Percentiles rank a stretch among this genome's conserved stretches.
phyloP scores from a whole-genome alignment of 1,140 invertebrate species.

The Cotesia vestalis region DNA sequence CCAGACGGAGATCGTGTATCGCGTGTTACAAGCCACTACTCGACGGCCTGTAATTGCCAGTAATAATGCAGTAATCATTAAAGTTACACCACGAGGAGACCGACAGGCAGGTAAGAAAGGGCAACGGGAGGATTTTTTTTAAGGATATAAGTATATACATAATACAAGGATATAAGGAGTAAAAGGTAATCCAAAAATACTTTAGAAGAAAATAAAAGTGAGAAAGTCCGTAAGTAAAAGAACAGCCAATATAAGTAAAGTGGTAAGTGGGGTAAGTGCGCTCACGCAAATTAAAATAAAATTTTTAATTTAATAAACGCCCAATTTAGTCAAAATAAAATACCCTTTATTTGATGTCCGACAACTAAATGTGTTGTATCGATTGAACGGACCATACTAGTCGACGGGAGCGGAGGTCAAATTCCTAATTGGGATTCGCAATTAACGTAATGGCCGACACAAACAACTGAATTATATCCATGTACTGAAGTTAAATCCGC shows the following conservation, averaged over 20 bases:
- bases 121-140: no score
- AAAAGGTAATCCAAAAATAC: neutral
- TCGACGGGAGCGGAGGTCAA: neutral
- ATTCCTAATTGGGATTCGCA: slow-evolving; percentile 46
- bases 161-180: slow-evolving; percentile 3
- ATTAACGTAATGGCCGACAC: slow-evolving; percentile 53
- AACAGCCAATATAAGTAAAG: no score
- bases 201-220: slow-evolving; percentile 16
- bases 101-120: neutral
- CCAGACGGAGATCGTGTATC: slow-evolving; percentile 36
- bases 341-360: neutral
- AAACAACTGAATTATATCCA: slow-evolving; percentile 52
- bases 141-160: no score
- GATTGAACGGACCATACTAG: neutral
- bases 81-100: slow-evolving; percentile 41
- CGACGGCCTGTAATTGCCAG: slow-evolving; percentile 42
- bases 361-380: neutral
- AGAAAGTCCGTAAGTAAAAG: slow-evolving; percentile 8
- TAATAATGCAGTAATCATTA: slow-evolving; percentile 48
- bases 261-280: no score
- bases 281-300: no score
- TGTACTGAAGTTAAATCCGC: slow-evolving; percentile 28
- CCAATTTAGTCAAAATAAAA: neutral
- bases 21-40: slow-evolving; percentile 43
- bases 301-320: no score